Evolutionary conservation across 35 echinoderm and acorn worm genomes (phyloP).

Genomic region (Eucidaris tribuloides): DNA sequence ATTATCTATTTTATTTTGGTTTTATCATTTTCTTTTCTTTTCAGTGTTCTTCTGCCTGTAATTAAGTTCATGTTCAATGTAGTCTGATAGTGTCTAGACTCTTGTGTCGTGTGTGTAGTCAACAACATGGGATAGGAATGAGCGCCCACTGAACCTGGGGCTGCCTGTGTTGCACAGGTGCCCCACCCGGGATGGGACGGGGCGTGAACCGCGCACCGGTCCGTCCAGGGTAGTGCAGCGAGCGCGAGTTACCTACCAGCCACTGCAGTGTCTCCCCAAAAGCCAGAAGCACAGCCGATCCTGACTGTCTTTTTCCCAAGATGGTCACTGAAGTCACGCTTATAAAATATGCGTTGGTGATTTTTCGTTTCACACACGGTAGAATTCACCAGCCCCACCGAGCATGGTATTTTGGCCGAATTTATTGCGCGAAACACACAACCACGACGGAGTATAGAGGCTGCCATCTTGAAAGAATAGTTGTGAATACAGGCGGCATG

Average conservation of each 20-base stretch:
- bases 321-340: neutral
- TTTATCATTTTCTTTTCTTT: no score
- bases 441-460: conserved; percentile 9
- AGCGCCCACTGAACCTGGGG: no score
- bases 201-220: no score
- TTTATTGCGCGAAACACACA: neutral
- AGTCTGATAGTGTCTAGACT: no score
- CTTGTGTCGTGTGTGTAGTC: no score
- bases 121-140: no score
- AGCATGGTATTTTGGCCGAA: neutral
- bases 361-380: neutral
- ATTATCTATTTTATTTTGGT: no score
- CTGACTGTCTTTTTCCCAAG: conserved; percentile 30
- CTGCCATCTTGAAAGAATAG: conserved; percentile 33
- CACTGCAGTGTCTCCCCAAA: conserved; percentile 74
- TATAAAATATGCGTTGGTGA: neutral
- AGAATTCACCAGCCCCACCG: neutral
- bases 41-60: no score
- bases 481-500: neutral
- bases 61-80: no score
- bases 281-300: conserved; percentile 85
- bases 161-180: no score
- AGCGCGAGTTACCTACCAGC: conserved; percentile 37
- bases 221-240: no score
- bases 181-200: no score